Percentiles rank a stretch among this genome's conserved stretches.
Evolutionary conservation across 2,888 invertebrate species (phyloP).

Genomic region (Cinara cedri): DNA sequence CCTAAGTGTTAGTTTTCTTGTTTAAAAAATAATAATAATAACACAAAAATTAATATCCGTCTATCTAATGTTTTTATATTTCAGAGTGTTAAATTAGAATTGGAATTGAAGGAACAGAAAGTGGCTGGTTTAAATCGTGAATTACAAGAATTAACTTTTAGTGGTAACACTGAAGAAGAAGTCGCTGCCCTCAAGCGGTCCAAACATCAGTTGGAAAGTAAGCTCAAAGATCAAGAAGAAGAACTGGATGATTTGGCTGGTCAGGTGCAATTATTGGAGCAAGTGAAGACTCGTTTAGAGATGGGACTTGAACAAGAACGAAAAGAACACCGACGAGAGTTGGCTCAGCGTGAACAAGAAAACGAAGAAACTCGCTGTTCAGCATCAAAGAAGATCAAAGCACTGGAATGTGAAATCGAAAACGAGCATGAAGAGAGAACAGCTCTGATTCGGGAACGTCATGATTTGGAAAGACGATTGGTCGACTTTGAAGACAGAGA

Average conservation of each 20-base stretch:
- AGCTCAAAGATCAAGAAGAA: constrained; percentile 85
- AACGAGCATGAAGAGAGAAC: constrained; percentile 93
- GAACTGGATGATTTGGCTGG: constrained; percentile 95
- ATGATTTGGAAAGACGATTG: constrained; percentile 86
- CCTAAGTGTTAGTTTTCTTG: constrained; percentile 72
- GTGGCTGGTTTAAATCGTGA: constrained; percentile 79
- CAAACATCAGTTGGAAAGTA: constrained; percentile 85
- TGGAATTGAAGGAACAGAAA: constrained; percentile 88
- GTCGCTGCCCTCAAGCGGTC: constrained; percentile 80
- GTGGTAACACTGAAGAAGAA: constrained; percentile 84
- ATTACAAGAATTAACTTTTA: constrained; percentile 81
- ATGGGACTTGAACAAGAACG: constrained; percentile 92
- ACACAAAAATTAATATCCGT: neutral
- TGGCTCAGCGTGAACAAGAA: constrained; percentile 90
- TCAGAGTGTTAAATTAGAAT: constrained; percentile 83
- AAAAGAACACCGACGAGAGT: constrained; percentile 87
- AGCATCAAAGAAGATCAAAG: constrained; percentile 90
- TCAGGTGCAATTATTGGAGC: constrained; percentile 86
- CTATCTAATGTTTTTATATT: constrained; percentile 54
- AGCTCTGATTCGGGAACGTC: constrained; percentile 82
- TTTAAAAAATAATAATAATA: neutral
- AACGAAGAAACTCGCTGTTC: constrained; percentile 88
- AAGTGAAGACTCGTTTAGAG: constrained; percentile 89
- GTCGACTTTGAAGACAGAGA: constrained; percentile 80
- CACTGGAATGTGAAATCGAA: constrained; percentile 88